phyloP scores from a whole-genome alignment of 2,113 vertebrate genomes.

The Malaclemys terrapin region DNA sequence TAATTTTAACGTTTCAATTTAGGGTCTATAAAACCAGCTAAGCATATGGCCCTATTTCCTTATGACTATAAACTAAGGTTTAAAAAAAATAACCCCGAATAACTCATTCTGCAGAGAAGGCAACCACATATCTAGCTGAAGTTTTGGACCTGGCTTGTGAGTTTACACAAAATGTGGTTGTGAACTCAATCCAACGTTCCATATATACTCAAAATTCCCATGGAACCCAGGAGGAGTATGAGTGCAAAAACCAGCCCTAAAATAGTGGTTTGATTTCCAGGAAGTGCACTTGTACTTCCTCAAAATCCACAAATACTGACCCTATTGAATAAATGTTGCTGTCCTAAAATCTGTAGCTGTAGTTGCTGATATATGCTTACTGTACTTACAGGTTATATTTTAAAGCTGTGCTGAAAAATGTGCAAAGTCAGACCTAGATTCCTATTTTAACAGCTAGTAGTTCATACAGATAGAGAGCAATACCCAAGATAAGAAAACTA shows the following conservation, averaged over 20 bases:
- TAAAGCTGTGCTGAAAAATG: too few species aligned
- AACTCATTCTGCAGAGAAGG: not conserved
- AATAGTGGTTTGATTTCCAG: not conserved
- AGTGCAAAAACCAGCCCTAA: not conserved
- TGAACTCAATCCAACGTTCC: not conserved
- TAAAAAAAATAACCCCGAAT: not conserved
- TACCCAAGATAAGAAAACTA: too few species aligned
- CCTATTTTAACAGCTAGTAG: too few species aligned
- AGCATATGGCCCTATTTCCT: not conserved
- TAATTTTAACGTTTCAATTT: conserved; percentile 31
- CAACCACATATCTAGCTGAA: not conserved
- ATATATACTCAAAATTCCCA: not conserved
- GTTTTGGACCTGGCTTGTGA: not conserved
- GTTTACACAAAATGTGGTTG: not conserved
- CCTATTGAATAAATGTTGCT: too few species aligned
- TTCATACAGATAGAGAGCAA: too few species aligned
- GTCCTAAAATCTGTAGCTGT: too few species aligned
- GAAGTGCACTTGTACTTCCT: not conserved
- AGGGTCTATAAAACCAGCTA: not conserved
- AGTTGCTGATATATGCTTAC: too few species aligned
- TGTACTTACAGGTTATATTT: too few species aligned
- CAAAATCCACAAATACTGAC: too few species aligned
- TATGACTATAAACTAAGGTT: not conserved
- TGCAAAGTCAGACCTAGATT: too few species aligned
- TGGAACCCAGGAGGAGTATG: not conserved